Evolutionary conservation across 2,797 vertebrate species (phyloP), one percentile per base, ranked within the genome.

Genomic region (Hydrocynus forskahlii): DNA sequence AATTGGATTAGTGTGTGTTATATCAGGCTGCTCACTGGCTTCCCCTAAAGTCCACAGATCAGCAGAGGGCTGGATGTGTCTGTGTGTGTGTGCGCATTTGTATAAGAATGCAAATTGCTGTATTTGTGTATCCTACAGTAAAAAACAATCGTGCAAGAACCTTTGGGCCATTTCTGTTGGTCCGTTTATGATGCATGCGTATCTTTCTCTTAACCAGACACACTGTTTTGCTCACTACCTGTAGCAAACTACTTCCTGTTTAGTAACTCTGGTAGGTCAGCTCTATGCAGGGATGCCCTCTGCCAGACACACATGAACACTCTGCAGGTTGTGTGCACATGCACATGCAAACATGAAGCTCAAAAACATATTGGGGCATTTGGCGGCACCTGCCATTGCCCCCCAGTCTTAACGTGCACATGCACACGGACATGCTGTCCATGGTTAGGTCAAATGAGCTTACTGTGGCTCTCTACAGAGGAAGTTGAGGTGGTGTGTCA

Each of bases 1-100:
- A 81, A 73, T 77, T 82, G 78, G 82, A 85, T 86, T 81, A 86
- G 19, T 21, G 59, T 55, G 64, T 13, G 79, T 85, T 80, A 75
- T 81, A 75, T 85, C 74, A 55, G 68, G 45, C 73, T 38, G 72
- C 38, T 74, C 29, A 35, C 75, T 76, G 79, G 79, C 81, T 76
- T 69, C n/a, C 38, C 38, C 17, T 83, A 63, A 38, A 77, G 60
- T 82, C 52, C 68, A 63, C 25, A 55, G 48, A 76, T 78, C 68
- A 64, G 29, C n/a, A 2, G 10, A 66, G 45, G 55, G n/a, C n/a
- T 10, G 7, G 35, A 5, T 14, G 23, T 5, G 25, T 43, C 10
- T 9, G 50, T 23, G 13, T 48, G 12, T 45, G 40, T 71, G 55
- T 45, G 45, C 68, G 57, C 23, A 19, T 29, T 19, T n/a, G 10